Conservation (phyloP, 2,113 vertebrate species). For the Probosciger aterrimus region DNA sequence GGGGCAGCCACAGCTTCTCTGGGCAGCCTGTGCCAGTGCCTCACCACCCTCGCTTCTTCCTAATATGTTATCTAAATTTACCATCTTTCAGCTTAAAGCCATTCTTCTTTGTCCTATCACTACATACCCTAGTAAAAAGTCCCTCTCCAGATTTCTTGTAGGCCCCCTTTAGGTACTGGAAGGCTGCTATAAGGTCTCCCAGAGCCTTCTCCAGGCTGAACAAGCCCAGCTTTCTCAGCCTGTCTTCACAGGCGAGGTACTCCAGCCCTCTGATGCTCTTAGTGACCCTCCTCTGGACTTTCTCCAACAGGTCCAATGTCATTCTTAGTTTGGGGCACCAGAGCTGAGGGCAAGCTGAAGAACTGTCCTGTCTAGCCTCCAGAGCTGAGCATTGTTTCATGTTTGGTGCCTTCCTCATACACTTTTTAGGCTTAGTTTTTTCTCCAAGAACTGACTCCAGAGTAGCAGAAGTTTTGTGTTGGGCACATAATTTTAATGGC, state of each 20-base stretch:
- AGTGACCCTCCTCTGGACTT: not conserved
- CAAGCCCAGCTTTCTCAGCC: not conserved
- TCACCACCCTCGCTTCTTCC: not conserved
- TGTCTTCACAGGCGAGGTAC: not conserved
- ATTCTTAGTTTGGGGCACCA: not conserved
- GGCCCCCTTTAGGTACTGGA: not conserved
- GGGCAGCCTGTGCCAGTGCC: not conserved
- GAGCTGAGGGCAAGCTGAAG: not conserved
- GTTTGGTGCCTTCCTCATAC: not conserved
- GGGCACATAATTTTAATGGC: not conserved
- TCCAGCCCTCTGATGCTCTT: not conserved
- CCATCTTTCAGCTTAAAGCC: not conserved
- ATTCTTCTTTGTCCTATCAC: not conserved
- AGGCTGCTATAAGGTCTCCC: not conserved
- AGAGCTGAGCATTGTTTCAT: not conserved
- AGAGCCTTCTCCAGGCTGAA: not conserved
- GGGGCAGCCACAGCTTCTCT: not conserved
- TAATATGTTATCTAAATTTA: not conserved
- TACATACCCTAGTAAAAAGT: not conserved
- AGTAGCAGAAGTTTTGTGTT: not conserved
- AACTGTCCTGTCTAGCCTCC: not conserved
- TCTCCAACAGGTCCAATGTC: not conserved
- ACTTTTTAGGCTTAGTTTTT: not conserved
- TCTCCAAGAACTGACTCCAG: not conserved
- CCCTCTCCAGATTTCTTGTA: not conserved